Evolutionary conservation across 2,113 vertebrate genomes (phyloP).

Genomic region (Stictonetta naevosa): DNA sequence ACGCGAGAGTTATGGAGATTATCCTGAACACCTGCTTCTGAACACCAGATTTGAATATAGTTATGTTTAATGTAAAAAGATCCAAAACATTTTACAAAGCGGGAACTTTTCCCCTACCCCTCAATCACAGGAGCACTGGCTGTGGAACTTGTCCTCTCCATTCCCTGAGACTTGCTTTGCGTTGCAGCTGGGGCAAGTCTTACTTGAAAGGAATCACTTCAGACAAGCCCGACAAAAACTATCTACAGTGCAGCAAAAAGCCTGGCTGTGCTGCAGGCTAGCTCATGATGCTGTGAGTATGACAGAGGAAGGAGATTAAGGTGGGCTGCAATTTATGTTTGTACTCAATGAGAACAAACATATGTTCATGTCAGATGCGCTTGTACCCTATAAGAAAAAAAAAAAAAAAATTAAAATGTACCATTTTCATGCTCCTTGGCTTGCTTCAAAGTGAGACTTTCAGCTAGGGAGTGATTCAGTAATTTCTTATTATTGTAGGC

Average conservation of each 20-base stretch:
- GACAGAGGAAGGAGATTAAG: neutral
- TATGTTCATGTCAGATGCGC: rapidly evolving
- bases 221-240: neutral
- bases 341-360: neutral
- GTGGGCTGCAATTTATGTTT: neutral
- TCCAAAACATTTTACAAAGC: neutral
- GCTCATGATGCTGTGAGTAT: rapidly evolving
- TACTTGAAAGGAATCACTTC: neutral
- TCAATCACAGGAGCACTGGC: rapidly evolving
- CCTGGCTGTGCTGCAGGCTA: neutral
- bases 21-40: neutral
- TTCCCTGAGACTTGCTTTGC: neutral
- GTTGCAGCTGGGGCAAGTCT: neutral
- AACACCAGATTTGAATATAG: neutral
- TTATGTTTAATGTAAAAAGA: neutral
- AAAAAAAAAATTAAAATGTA: neutral
- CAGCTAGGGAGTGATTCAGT: neutral
- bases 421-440: neutral
- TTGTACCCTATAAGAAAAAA: neutral
- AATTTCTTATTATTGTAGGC: neutral
- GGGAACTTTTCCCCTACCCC: neutral
- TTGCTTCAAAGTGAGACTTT: neutral
- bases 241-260: neutral
- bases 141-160: neutral
- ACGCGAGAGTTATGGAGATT: neutral